Conservation (phyloP, 2,113 vertebrate genomes). For the Setophaga petechia region DNA sequence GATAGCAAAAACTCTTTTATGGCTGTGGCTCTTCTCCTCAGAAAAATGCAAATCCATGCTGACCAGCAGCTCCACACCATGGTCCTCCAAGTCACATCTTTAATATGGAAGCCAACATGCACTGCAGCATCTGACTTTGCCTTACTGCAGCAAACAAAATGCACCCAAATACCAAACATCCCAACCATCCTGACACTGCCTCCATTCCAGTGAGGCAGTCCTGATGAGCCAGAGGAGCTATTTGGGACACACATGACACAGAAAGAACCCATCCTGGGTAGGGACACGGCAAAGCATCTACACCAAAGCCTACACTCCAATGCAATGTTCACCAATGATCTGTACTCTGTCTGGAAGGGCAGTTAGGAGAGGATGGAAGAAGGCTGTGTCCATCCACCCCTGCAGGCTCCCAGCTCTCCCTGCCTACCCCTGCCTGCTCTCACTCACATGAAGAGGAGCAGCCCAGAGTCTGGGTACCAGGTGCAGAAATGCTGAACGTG, state of each 20-base stretch:
- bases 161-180: not conserved
- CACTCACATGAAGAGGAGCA: accelerated
- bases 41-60: not conserved
- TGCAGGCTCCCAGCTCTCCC: not conserved
- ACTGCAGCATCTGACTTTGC: not conserved
- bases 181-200: not conserved
- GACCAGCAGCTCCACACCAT: not conserved
- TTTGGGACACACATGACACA: accelerated
- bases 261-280: not conserved
- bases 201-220: not conserved
- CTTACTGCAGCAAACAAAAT: accelerated
- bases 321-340: accelerated
- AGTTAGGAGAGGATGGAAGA: not conserved
- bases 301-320: not conserved
- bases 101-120: not conserved
- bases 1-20: not conserved
- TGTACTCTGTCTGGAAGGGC: accelerated
- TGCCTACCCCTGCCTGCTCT: not conserved
- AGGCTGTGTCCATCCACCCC: accelerated
- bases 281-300: not conserved
- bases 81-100: not conserved
- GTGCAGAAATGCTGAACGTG: not conserved
- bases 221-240: accelerated
- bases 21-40: not conserved
- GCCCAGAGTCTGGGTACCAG: not conserved